Conservation (phyloP, 2,113 vertebrate species). For the Anser brachyrhynchus region DNA sequence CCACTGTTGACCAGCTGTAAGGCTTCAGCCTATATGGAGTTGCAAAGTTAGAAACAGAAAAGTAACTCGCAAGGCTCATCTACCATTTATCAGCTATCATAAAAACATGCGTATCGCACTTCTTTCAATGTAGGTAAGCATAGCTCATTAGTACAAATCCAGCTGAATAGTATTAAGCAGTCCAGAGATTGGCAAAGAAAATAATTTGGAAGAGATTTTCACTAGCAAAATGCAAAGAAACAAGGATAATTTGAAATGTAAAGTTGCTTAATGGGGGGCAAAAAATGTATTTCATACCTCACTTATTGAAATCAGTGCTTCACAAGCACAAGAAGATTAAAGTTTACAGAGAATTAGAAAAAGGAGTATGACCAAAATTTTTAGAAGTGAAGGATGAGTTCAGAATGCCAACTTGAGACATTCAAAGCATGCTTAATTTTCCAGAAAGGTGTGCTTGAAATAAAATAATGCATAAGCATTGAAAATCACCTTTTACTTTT, state of each 20-base stretch:
- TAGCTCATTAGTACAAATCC: background rate
- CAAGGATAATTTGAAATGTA: background rate
- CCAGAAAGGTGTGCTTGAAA: background rate
- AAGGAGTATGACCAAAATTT: background rate
- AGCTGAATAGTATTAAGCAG: background rate
- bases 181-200: background rate
- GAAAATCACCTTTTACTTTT: background rate
- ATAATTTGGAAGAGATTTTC: background rate
- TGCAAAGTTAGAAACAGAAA: background rate
- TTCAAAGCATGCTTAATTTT: background rate
- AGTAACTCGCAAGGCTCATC: background rate
- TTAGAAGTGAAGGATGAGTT: background rate
- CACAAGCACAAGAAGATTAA: background rate
- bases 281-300: background rate
- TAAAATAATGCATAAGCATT: background rate
- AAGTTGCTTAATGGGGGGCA: background rate
- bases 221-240: background rate
- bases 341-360: background rate
- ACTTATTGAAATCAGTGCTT: background rate
- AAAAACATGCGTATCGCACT: background rate
- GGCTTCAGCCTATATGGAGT: constrained; percentile 9
- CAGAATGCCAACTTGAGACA: background rate
- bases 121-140: background rate
- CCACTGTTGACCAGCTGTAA: constrained; percentile 63
- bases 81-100: background rate